These are phyloP conservation scores for Pilophorus perplexus DNA, from an alignment of 2,888 invertebrate species.

Conservation along the genomic window DNA sequence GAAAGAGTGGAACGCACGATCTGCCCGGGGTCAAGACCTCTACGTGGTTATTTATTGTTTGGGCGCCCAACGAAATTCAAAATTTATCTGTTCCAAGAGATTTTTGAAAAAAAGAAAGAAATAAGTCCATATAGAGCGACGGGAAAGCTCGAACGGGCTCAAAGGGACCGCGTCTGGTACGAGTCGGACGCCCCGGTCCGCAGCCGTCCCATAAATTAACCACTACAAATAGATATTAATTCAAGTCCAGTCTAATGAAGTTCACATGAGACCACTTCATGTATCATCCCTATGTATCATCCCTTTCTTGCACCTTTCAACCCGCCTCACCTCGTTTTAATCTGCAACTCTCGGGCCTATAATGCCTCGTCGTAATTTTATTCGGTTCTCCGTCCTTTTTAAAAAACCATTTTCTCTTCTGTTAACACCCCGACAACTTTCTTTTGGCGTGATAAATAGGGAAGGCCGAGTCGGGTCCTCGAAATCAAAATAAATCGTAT, in stretches of 20 bases:
- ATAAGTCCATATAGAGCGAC: too few species aligned
- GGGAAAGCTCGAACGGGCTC: not conserved
- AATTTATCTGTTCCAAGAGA: not conserved
- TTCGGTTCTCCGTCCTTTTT: too few species aligned
- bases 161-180: conserved; percentile 19
- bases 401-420: too few species aligned
- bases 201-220: conserved; percentile 10
- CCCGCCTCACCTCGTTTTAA: conserved; percentile 22
- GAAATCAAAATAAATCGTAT: too few species aligned
- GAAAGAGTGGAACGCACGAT: too few species aligned
- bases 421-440: too few species aligned
- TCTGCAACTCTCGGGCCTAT: too few species aligned
- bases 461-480: too few species aligned
- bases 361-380: too few species aligned
- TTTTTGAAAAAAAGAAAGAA: not conserved
- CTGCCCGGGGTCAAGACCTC: conserved; percentile 18
- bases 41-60: conserved; percentile 25
- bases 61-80: conserved; percentile 24
- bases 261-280: conserved; percentile 25
- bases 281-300: conserved; percentile 24
- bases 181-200: not conserved
- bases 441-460: too few species aligned
- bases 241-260: conserved; percentile 35
- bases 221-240: conserved; percentile 33
- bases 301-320: conserved; percentile 22